Conservation (phyloP, 2,888 invertebrate genomes). For the Limenitis camilla region DNA sequence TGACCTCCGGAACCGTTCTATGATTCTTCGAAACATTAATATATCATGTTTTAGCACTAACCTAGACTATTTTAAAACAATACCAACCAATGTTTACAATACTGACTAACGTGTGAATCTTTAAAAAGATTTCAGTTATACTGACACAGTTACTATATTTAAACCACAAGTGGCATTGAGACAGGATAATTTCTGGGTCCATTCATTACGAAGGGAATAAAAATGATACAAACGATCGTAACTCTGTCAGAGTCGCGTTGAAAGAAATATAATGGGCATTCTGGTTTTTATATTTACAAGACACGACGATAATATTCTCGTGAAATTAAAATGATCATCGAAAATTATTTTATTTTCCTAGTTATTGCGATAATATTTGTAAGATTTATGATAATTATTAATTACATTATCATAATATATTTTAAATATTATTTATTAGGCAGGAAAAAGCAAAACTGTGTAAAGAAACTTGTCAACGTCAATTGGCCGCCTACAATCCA, state of each 20-base stretch:
- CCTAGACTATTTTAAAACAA: conserved; percentile 5
- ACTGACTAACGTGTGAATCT: conserved; percentile 3
- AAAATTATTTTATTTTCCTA: neutral
- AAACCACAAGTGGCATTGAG: conserved; percentile 25
- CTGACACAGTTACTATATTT: conserved; percentile 40
- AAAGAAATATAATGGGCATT: conserved; percentile 9
- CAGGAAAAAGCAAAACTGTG: too few relatives aligned
- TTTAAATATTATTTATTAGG: too few relatives aligned
- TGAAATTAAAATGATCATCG: conserved; percentile 2
- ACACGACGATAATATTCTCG: neutral
- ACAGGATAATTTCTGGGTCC: conserved; percentile 45
- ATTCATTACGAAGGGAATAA: conserved; percentile 49
- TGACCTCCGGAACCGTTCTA: neutral
- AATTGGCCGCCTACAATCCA: too few relatives aligned
- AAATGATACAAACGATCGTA: conserved; percentile 28
- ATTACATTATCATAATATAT: too few relatives aligned
- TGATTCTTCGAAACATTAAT: neutral
- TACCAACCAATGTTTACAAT: conserved; percentile 6
- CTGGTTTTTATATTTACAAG: conserved; percentile 1
- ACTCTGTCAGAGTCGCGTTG: conserved; percentile 22
- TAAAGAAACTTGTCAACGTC: too few relatives aligned
- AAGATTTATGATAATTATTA: too few relatives aligned
- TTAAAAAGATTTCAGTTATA: conserved; percentile 34
- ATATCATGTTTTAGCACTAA: conserved; percentile 4
- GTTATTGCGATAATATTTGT: neutral